Base-by-base conservation (phyloP, 2,113 vertebrate species). In the Xiphophorus maculatus region DNA sequence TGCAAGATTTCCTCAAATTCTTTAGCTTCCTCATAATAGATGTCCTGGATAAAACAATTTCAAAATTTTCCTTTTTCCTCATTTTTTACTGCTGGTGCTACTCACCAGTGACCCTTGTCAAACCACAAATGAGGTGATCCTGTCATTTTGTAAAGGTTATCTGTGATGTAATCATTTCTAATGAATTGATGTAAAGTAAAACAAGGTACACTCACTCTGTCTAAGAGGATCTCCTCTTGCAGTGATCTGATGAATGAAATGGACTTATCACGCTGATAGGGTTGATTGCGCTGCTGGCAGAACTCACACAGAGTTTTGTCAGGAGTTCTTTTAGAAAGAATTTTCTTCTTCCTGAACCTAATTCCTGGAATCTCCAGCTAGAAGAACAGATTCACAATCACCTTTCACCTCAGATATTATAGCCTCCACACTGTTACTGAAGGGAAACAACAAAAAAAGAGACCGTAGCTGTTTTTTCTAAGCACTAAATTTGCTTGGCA, bases 361-460 rank as follows among this genome's bases (percentile, higher is more conserved):
- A 76, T 78, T 81, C 74, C 73, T 79, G 82, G 64, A 87, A 82
- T 76, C 77, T 85, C 54, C 33, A 76, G 74, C 61, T 25, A 58
- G 25, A 48, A 58, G 25, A 83, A 70, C 65, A 76, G 61, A 85
- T 76, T 85, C 73, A 79, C 82, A 71, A 85, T 88, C 81, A 87
- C 84, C 80, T 74, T 66, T 69, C 82, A 85, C 76, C 84, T 80
- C 66, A 77, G 73, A 87, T 87, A 82, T 89, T 88, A 89, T 73
- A 83, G 76, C 68, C 73, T 75, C 72, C 76, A 67, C 82, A 77
- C 27, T 87, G 84, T 88, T 88, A 89, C 79, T 81, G 83, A 64
- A 71, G 68, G 69, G 63, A 80, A 74, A 89, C 78, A 81, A 80
- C 88, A 83, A 11, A 12, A 81, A 69, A 88, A 84, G 80, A 73